Percentiles rank a stretch among this genome's conserved stretches.
Evolutionary conservation across 2,888 invertebrate genomes (phyloP).

Genomic region (Aporophyla lueneburgensis): DNA sequence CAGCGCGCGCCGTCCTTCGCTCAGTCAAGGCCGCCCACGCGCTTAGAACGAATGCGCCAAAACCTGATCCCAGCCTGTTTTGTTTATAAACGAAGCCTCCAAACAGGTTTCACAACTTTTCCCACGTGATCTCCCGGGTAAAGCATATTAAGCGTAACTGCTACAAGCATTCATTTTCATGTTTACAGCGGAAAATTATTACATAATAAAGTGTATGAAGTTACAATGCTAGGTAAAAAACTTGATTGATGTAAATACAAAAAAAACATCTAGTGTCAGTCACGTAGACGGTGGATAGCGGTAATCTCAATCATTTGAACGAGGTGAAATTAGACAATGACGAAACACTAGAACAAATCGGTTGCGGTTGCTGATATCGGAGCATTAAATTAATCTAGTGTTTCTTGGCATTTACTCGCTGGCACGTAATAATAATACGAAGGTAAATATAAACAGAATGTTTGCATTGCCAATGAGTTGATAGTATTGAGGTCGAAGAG

Average conservation of each 20-base stretch:
- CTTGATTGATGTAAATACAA: slow-evolving; percentile 49
- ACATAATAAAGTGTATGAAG: slow-evolving; percentile 28
- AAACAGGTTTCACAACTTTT: slow-evolving; percentile 72
- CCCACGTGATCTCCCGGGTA: slow-evolving; percentile 61
- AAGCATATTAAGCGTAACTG: slow-evolving; percentile 42
- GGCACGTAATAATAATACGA: slow-evolving; percentile 70
- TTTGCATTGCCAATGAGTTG: slow-evolving; percentile 65
- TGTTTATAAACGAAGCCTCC: slow-evolving; percentile 77
- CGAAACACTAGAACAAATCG: slow-evolving; percentile 58
- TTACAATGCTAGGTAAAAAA: slow-evolving; percentile 51
- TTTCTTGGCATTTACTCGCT: slow-evolving; percentile 74
- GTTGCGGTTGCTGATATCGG: slow-evolving; percentile 49
- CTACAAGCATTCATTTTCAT: slow-evolving; percentile 40
- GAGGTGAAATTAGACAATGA: slow-evolving; percentile 47
- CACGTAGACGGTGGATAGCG: slow-evolving; percentile 57
- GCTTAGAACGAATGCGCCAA: slow-evolving; percentile 73
- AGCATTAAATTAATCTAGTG: slow-evolving; percentile 52
- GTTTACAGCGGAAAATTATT: slow-evolving; percentile 31
- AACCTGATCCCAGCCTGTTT: slow-evolving; percentile 79
- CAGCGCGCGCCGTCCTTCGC: slow-evolving; percentile 81
- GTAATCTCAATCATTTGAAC: slow-evolving; percentile 38
- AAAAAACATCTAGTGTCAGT: slow-evolving; percentile 43
- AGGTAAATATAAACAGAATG: slow-evolving; percentile 74
- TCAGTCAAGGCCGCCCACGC: slow-evolving; percentile 87
- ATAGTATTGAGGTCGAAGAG: slow-evolving; percentile 66